A percentile compares a stretch with the other conserved stretches of the same genome.
These are phyloP conservation scores for Tetranychus urticae DNA, from an alignment of 1,140 invertebrate genomes.

Conservation along the genomic window DNA sequence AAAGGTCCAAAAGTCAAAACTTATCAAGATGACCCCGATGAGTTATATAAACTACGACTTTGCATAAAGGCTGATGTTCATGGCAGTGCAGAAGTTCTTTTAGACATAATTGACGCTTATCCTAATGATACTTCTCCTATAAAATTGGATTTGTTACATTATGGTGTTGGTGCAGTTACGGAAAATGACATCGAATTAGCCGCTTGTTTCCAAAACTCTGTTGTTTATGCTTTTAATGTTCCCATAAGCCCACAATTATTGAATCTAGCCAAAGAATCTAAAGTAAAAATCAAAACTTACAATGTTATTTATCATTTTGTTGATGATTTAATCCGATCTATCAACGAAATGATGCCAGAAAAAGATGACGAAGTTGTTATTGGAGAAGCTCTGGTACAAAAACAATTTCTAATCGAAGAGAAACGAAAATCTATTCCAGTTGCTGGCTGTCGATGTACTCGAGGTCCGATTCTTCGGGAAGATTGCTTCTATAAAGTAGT, in stretches of 20 bases:
- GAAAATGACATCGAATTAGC: conserved; percentile 66
- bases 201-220: conserved; percentile 15
- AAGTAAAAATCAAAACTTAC: conserved; percentile 35
- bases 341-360: conserved; percentile 42
- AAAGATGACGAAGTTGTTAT: conserved; percentile 45
- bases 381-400: conserved; percentile 60
- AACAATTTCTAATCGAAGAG: conserved; percentile 58
- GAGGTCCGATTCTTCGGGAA: conserved; percentile 40
- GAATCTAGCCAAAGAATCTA: conserved; percentile 25
- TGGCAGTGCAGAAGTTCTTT: conserved; percentile 75
- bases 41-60: conserved; percentile 3
- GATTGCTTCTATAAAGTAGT: conserved; percentile 37
- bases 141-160: conserved; percentile 59
- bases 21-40: conserved; percentile 1
- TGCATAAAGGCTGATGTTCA: conserved; percentile 39
- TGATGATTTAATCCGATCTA: conserved; percentile 58
- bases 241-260: conserved; percentile 22
- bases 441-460: conserved; percentile 60
- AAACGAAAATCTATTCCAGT: conserved; percentile 50
- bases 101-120: conserved; percentile 75
- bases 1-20: not conserved
- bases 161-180: conserved; percentile 59
- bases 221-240: conserved; percentile 69
- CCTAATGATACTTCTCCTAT: conserved; percentile 35
- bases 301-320: conserved; percentile 81